Conservation (phyloP, 2,113 vertebrate species). For the Fregata magnificens region DNA sequence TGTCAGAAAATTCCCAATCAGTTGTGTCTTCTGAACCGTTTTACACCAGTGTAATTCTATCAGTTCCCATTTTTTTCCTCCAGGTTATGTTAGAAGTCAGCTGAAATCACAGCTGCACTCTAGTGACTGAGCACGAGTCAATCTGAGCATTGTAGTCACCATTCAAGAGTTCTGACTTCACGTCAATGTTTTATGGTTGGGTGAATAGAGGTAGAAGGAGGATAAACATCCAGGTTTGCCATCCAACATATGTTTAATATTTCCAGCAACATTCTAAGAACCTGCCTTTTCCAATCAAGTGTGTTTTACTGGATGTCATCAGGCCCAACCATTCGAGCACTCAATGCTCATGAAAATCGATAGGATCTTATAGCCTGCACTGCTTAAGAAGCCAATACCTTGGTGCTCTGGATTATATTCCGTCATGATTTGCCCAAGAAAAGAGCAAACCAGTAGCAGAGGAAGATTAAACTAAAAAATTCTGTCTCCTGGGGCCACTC, state of each 20-base stretch:
- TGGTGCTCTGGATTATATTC: not conserved
- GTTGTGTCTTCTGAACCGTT: not conserved
- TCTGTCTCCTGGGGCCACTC: not conserved
- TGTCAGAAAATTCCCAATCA: not conserved
- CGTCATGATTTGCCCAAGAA: not conserved
- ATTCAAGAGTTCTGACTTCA: not conserved
- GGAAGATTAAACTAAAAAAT: not conserved
- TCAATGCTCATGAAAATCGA: not conserved
- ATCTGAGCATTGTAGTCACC: not conserved
- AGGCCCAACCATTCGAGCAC: not conserved
- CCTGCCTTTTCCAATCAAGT: not conserved
- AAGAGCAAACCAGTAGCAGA: not conserved
- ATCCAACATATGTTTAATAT: not conserved
- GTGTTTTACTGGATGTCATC: not conserved
- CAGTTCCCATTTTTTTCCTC: not conserved
- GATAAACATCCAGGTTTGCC: not conserved
- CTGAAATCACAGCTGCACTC: not conserved
- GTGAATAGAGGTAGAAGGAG: not conserved
- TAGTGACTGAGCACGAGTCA: not conserved
- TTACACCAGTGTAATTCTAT: not conserved
- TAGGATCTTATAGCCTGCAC: not conserved
- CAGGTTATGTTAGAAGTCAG: not conserved
- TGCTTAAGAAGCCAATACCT: not conserved
- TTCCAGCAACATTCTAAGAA: not conserved
- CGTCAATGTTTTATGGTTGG: not conserved